Base-by-base conservation (phyloP, 2,797 vertebrate genomes). In the Eulemur rubriventer region DNA sequence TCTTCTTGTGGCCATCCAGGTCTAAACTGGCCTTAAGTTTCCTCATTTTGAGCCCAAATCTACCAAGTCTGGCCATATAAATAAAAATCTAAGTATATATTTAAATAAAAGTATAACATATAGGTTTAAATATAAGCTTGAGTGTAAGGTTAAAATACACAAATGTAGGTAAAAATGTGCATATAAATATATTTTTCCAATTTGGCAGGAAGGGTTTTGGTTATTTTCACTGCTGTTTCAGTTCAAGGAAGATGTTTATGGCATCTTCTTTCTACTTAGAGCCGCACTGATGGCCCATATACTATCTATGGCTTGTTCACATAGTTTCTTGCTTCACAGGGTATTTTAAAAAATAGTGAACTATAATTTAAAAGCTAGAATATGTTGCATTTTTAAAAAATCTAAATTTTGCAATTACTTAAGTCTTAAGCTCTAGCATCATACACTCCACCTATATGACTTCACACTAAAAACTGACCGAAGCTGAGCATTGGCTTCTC, bases 1-100 rank as follows among this genome's bases (percentile, higher is more conserved):
- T 75, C 86, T 79, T 85, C 87, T 82, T 41, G 9, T 12, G 59
- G 57, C 81, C 76, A 33, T 76, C 43, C 57, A 89, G 63, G 46
- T 72, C 87, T 57, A 46, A 59, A 63, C 17, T 82, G 84, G 88
- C 73, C 76, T 93, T 20, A 50, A 30, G 6, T 91, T 90, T 96
- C 67, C 84, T 75, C 67, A 70, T 73, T 88, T 46, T 72, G 57
- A 90, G n/a, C 30, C 17, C 69, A 65, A 59, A 63, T 4, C 13
- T 81, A 26, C 14, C 20, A 41, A 55, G 33, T 46, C 16, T 67
- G 57, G 18, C 70, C n/a, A 18, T 52, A 30, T 48, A 92, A 75
- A 41, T 30, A 76, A 14, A 79, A 82, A 65, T 41, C 63, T 18
- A 70, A 82, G 59, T 41, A 69, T 22, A 24, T 12, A 55, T 76